Conservation (phyloP, 2,888 invertebrate species). For the Lithophane ornitopus region DNA sequence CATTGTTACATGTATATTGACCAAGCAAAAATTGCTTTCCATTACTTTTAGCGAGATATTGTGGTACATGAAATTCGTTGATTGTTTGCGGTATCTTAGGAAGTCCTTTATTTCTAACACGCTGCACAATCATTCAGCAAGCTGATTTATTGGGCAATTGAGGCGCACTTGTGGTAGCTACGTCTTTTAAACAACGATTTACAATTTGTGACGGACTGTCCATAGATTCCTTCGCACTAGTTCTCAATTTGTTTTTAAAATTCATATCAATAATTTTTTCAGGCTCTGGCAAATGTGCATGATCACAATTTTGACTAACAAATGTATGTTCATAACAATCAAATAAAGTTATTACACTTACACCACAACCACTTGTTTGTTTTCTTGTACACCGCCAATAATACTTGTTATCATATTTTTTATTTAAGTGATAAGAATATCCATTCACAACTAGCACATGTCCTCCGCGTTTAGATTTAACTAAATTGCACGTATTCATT, state of each 20-base stretch:
- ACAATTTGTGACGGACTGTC: slow-evolving; percentile 38
- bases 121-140: slow-evolving; percentile 32
- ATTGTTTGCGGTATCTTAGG: slow-evolving; percentile 34
- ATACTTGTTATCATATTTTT: too few species aligned
- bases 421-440: too few species aligned
- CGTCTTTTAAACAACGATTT: slow-evolving; percentile 38
- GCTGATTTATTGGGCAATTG: slow-evolving; percentile 40
- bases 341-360: too few species aligned
- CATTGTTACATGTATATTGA: too few species aligned
- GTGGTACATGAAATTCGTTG: slow-evolving; percentile 25
- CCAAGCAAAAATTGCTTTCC: too few species aligned
- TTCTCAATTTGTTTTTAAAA: slow-evolving; percentile 37
- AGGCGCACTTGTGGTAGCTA: slow-evolving; percentile 35
- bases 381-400: too few species aligned
- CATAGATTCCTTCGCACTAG: slow-evolving; percentile 31
- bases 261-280: slow-evolving; percentile 33
- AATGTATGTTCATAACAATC: too few species aligned
- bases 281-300: too few species aligned
- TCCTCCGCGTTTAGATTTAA: slow-evolving; percentile 39
- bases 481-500: slow-evolving; percentile 20
- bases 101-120: slow-evolving; percentile 32
- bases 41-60: too few species aligned
- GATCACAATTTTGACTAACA: too few species aligned
- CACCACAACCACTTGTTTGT: too few species aligned
- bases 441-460: neutral